Base-by-base conservation (phyloP, 2,888 invertebrate species). In the Apotomis betuletana region DNA sequence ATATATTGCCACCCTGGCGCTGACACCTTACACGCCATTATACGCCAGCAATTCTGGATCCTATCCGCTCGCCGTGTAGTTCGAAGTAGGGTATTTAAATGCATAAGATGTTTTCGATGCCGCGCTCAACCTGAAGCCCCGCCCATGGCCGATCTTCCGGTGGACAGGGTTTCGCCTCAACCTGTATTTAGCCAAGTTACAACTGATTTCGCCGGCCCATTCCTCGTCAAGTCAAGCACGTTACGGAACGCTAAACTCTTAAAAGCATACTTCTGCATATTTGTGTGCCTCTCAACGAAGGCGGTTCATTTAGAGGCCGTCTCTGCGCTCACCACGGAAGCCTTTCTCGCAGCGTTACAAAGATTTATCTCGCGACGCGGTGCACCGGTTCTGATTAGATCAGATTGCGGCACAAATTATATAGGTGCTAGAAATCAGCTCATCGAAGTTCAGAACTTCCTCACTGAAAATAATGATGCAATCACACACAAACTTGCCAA, bases 401-500 rank as follows among this genome's bases (percentile, higher is more conserved):
- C 57, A 10, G 46, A 58, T 49, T 58, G 58, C 49, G 51, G 58
- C n/a, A 57, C 49, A 4, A 57, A 58, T 10, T 67, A 57, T 5
- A 38, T 67, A 13, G 63, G 54, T n/a, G 41, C 63, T 6, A 52
- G 13, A 3, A 52, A 38, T 38, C 38, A 52, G 3, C 36, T 63
- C 8, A 51, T 8, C 5, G 52, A 52, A 3, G 27, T 63, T 1
- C 51, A 52, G 5, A 36, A 38, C 12, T 51, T 38, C n/a, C 9
- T 52, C 12, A 4, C 6, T n/a, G 12, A 9, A 3, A 46, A 15
- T 5, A 13, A 61, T 15, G 46, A 13, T 61, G 44, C 8, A 46
- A 61, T 61, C 10, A 63, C n/a, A 6, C 27, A 57, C 51, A 49
- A 67, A n/a, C 57, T 58, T 9, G 67, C 67, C n/a, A 67, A 36